phyloP scores from a whole-genome alignment of 1,140 invertebrate species.

The Amyelois transitella region DNA sequence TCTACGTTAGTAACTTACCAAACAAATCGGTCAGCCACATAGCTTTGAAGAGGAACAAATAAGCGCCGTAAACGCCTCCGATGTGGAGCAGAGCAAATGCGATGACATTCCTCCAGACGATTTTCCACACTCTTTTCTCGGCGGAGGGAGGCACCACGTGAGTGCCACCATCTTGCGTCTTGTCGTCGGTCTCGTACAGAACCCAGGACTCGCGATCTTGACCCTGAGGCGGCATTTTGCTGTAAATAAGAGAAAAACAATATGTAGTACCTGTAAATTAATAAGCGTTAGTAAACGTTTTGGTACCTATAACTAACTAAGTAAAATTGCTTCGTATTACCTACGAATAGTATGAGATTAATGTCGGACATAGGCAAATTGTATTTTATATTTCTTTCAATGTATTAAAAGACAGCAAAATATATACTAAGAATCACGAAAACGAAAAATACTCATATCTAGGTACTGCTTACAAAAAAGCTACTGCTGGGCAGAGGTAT shows the following conservation, averaged over 20 bases:
- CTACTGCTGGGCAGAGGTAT: too few species aligned
- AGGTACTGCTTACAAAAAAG: too few species aligned
- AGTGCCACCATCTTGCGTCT: conserved; percentile 21
- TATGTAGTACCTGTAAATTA: too few species aligned
- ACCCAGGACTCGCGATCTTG: conserved; percentile 43
- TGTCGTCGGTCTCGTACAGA: conserved; percentile 40
- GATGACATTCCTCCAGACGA: conserved; percentile 88
- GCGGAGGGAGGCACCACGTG: conserved; percentile 36
- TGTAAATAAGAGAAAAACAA: neutral
- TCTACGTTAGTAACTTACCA: conserved; percentile 75
- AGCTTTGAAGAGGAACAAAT: conserved; percentile 78
- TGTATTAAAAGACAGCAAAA: too few species aligned
- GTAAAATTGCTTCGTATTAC: too few species aligned
- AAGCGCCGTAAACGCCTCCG: conserved; percentile 82
- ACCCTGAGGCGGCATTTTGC: conserved; percentile 51
- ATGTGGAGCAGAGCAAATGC: conserved; percentile 83
- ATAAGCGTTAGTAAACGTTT: too few species aligned
- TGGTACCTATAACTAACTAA: too few species aligned
- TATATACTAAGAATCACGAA: too few species aligned
- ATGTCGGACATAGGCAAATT: too few species aligned
- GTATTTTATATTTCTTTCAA: too few species aligned
- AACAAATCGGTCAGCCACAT: conserved; percentile 80
- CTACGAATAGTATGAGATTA: too few species aligned
- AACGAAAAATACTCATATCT: too few species aligned
- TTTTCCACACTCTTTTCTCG: conserved; percentile 70